A percentile compares a stretch with the other conserved stretches of the same genome.
Conservation (phyloP, 2,888 invertebrate species). For the Pyrochroa serraticornis region DNA sequence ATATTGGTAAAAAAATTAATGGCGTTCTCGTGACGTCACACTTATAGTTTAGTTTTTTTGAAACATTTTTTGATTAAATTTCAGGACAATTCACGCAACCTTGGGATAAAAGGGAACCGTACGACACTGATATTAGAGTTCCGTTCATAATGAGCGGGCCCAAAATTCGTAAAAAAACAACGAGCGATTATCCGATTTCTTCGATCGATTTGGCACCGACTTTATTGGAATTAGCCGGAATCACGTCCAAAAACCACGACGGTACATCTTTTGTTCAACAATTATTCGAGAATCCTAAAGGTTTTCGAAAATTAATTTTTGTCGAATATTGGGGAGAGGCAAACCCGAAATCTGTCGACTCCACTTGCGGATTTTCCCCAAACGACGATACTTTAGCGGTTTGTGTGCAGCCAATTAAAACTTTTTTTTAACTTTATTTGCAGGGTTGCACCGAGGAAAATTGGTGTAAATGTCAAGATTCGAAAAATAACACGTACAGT, state of each 20-base stretch:
- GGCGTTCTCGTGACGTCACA: too few relatives aligned
- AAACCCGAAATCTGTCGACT: conserved; percentile 61
- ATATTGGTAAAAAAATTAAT: conserved; percentile 74
- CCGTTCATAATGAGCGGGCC: conserved; percentile 85
- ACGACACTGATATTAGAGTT: conserved; percentile 86
- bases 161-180: conserved; percentile 59
- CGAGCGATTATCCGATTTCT: conserved; percentile 65
- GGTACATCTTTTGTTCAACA: conserved; percentile 35
- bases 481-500: conserved; percentile 80
- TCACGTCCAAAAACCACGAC: conserved; percentile 62
- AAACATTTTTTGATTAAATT: conserved; percentile 15
- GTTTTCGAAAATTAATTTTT: conserved; percentile 63
- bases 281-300: conserved; percentile 35
- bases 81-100: conserved; percentile 87
- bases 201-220: conserved; percentile 88
- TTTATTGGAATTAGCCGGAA: conserved; percentile 73
- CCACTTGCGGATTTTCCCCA: conserved; percentile 68
- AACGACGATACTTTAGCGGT: conserved; percentile 68
- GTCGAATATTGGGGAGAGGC: conserved; percentile 86
- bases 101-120: conserved; percentile 88
- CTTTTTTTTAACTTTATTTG: conserved; percentile 42
- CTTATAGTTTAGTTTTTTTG: conserved; percentile 28
- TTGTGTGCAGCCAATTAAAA: conserved; percentile 40
- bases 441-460: conserved; percentile 70
- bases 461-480: conserved; percentile 86